These are phyloP conservation scores for Drosophila tanythrix DNA, from an alignment of 2,888 invertebrate species.

Conservation along the genomic window DNA sequence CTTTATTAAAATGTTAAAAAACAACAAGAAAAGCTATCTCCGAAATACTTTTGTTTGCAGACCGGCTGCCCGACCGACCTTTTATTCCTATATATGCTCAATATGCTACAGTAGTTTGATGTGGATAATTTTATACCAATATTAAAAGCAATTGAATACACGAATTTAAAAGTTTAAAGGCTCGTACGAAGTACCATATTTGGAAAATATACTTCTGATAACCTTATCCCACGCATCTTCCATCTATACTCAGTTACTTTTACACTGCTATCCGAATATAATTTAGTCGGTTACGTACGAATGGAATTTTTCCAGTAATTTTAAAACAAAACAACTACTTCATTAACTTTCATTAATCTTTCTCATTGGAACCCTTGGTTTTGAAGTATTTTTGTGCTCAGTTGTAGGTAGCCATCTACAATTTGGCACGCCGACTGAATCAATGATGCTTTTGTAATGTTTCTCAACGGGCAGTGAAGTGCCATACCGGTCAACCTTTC, in stretches of 20 bases:
- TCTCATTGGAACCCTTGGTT: not conserved
- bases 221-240: not conserved
- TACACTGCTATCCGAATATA: not conserved
- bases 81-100: not conserved
- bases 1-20: not conserved
- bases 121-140: not conserved
- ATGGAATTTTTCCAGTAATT: not conserved
- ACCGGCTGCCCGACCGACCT: not conserved
- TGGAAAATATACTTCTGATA: not conserved
- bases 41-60: not conserved
- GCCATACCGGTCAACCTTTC: not conserved
- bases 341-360: not conserved
- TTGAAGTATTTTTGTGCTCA: not conserved
- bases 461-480: slow-evolving; percentile 11
- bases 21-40: not conserved
- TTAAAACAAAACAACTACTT: not conserved
- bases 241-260: not conserved
- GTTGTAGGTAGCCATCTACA: slow-evolving; percentile 9
- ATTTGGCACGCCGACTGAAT: slow-evolving; percentile 41
- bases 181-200: not conserved
- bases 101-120: not conserved
- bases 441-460: slow-evolving; percentile 34
- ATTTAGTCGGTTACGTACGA: too few relatives aligned
- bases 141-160: not conserved
- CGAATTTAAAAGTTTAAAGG: not conserved